A percentile compares a stretch with the other conserved stretches of the same genome.
These are phyloP conservation scores for Oppia nitens DNA, from an alignment of 1,140 invertebrate species.

Conservation along the genomic window DNA sequence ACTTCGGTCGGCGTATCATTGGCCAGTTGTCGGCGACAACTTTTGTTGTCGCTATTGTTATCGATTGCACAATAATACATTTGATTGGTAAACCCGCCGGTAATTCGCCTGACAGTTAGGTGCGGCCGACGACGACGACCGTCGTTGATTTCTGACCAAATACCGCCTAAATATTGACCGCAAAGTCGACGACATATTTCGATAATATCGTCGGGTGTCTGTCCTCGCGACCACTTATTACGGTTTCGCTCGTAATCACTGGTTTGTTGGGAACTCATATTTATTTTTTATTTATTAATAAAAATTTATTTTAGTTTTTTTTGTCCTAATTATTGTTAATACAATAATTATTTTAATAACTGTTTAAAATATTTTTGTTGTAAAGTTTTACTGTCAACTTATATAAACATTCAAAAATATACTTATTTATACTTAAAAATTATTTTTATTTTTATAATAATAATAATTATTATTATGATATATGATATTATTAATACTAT, in stretches of 20 bases:
- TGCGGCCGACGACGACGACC: neutral
- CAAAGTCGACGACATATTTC: neutral
- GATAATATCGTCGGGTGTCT: neutral
- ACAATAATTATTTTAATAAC: too few species aligned
- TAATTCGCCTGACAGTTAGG: neutral
- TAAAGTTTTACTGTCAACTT: too few species aligned
- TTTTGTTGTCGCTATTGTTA: neutral
- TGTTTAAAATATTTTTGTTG: too few species aligned
- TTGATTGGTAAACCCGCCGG: conserved; percentile 9
- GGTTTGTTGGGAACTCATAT: too few species aligned
- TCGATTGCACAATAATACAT: neutral
- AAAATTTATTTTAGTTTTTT: too few species aligned
- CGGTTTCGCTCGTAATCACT: neutral
- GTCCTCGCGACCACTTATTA: neutral
- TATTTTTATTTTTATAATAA: too few species aligned
- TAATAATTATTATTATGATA: too few species aligned
- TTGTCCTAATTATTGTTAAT: too few species aligned
- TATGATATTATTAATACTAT: too few species aligned
- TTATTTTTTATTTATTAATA: too few species aligned
- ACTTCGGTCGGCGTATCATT: neutral
- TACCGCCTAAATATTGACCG: neutral
- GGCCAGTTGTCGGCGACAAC: neutral
- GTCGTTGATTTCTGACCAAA: neutral
- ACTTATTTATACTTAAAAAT: too few species aligned
- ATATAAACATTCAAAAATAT: too few species aligned